Evolutionary conservation across 2,113 vertebrate genomes (phyloP), one percentile per base, ranked within the genome.

Genomic region (Grammomys dolichurus): DNA sequence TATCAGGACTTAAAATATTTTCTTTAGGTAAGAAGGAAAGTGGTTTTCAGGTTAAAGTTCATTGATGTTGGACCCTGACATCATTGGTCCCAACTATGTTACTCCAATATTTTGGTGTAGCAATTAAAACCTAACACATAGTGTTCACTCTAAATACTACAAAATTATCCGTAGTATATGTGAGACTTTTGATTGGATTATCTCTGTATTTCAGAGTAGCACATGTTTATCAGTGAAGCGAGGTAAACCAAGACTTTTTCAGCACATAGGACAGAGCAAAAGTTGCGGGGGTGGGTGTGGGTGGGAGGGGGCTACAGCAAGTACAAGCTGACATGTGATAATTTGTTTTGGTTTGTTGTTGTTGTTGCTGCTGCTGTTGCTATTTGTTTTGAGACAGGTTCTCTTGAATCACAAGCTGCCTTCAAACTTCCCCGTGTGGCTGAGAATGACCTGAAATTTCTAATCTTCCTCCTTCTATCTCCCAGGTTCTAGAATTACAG

Each of bases 181-280:
- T 17, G 70, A 54, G 28, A 87, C 20, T 93, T 56, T 84, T 77
- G 76, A 67, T 93, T 96, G 97, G 92, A 90, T 91, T 89, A 72
- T 67, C 85, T 96, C 80, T 75, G 88, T 97, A 92, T 89, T 95
- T 98, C 86, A 96, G 94, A 97, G 36, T 65, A 58, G 85, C 60
- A 36, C 13, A 43, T 93, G 80, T 81, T n/a, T 58, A 93, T 58
- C 86, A 60, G 70, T 82, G 95, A 98, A 93, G 54, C 17, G 94
- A 60, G 96, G 43, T 54, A 96, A 96, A 97, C 90, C 91, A 97
- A 97, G 16, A 46, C 51, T 86, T 56, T 46, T 65, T 92, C 33
- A 69, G 63, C 56, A 7, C 72, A 13, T 0, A 13, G 36, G 51
- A n/a, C 40, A n/a, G 78, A 70, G 1, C 43, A 95, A 90, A 94